Base-by-base conservation (phyloP, 2,888 invertebrate species). In the Ormyrus labotus region DNA sequence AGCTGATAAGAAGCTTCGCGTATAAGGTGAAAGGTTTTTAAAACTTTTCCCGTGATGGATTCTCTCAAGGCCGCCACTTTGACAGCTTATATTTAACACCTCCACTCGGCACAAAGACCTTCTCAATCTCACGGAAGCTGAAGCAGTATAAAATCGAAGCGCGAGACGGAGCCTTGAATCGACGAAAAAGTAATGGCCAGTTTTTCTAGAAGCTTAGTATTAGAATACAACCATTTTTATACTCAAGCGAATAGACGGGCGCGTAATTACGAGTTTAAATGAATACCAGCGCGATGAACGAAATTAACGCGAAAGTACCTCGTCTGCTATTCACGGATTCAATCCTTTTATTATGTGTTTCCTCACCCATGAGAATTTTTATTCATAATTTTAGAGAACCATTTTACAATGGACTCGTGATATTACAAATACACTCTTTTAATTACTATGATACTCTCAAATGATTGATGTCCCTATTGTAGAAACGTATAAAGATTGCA, bases 21-120 rank as follows among this genome's bases (percentile, higher is more conserved):
- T 34, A 10, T 4, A 50, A n/a, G 70, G 69, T 77, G 77, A 77
- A 77, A 77, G 77, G 64, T 13, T 70, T 50, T 69, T 61, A 63
- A 69, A 48, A 76, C 63, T 61, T 76, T 76, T 76, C 55, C 34
- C 8, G n/a, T 9, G 50, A 48, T 58, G 58, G 19, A 57, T 60
- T 74, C 60, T 58, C 57, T 58, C 10, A 70, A 70, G 68, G 74
- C 48, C 73, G 11, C 19, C 1, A 10, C 10, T 34, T 8, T 34
- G 64, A 61, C 77, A 70, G 68, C 47, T 5, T 63, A 48, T 69
- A 69, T 55, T 64, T 70, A 70, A 53, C 70, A 53, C 50, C 47
- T 74, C 58, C n/a, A 13, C 64, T 63, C 13, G 9, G 9, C 48
- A 48, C 55, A 61, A 57, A 13, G 34, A 64, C 13, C 45, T 60